Percentiles rank a stretch among this genome's conserved stretches.
Conservation (phyloP, 2,797 vertebrate genomes). For the Chanos chanos region DNA sequence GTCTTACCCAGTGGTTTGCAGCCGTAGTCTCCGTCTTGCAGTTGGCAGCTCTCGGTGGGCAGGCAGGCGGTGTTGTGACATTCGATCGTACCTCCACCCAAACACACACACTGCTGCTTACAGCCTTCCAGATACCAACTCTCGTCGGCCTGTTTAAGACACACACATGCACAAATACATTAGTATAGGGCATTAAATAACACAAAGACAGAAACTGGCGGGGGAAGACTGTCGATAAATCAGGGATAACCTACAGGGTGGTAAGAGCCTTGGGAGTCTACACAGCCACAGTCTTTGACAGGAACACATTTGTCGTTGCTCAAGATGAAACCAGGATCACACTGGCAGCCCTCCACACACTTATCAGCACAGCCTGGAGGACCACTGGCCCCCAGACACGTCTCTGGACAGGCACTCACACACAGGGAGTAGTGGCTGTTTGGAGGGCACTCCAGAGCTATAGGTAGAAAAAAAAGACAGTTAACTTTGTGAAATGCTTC, state of each 20-base stretch:
- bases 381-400: constrained; percentile 58
- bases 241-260: constrained; percentile 66
- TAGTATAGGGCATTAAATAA: not conserved
- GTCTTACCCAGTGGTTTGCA: constrained; percentile 67
- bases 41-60: constrained; percentile 66
- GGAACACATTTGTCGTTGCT: constrained; percentile 72
- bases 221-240: not conserved
- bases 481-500: too few species aligned
- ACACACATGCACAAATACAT: constrained; percentile 22
- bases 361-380: constrained; percentile 58
- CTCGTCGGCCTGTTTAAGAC: constrained; percentile 60
- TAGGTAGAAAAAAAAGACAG: too few species aligned
- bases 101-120: constrained; percentile 68
- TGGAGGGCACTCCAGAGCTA: constrained; percentile 72
- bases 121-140: constrained; percentile 71
- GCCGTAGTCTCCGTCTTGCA: constrained; percentile 66
- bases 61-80: constrained; percentile 67
- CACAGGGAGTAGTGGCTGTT: constrained; percentile 79
- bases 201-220: not conserved
- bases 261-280: constrained; percentile 61
- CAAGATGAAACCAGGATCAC: constrained; percentile 74
- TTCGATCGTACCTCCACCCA: constrained; percentile 55
- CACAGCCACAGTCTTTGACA: constrained; percentile 73
- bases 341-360: constrained; percentile 78
- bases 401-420: constrained; percentile 68